phyloP scores from a whole-genome alignment of 2,888 invertebrate species.

The Mimachlamys varia region DNA sequence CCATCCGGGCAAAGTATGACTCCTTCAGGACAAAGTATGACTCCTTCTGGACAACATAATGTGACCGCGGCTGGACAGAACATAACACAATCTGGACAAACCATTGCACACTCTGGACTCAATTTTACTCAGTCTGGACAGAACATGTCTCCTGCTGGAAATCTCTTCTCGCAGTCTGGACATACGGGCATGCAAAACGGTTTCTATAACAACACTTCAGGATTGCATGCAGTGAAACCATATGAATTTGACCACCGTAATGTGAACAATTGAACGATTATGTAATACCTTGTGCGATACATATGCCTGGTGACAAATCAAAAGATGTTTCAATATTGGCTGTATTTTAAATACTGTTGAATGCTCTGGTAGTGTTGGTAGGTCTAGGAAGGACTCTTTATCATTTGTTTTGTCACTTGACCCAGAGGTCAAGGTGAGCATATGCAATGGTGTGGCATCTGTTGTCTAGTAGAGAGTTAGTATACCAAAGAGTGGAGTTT shows the following conservation, averaged over 20 bases:
- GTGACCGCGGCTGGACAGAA: background rate
- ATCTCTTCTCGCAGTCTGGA: background rate
- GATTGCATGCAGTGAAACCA: constrained; percentile 11
- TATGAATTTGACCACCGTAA: constrained; percentile 24
- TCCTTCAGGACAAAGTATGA: background rate
- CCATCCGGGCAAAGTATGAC: background rate
- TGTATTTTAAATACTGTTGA: too few relatives aligned
- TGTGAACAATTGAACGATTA: background rate
- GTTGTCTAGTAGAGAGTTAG: too few relatives aligned
- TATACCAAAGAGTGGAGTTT: too few relatives aligned
- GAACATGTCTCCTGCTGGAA: background rate
- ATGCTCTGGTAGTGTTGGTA: too few relatives aligned
- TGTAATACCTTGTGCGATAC: background rate
- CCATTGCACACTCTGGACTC: background rate
- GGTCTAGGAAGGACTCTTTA: too few relatives aligned
- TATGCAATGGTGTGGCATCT: too few relatives aligned
- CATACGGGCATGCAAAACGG: constrained; percentile 13
- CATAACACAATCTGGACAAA: background rate
- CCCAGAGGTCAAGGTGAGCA: too few relatives aligned
- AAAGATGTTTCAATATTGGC: background rate
- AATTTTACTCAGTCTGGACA: constrained; percentile 3
- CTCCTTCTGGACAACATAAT: background rate
- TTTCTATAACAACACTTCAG: constrained; percentile 1
- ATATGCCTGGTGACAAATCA: background rate
- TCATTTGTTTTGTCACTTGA: too few relatives aligned